These are phyloP conservation scores for Perca flavescens DNA, from an alignment of 2,113 vertebrate species.

Conservation along the genomic window DNA sequence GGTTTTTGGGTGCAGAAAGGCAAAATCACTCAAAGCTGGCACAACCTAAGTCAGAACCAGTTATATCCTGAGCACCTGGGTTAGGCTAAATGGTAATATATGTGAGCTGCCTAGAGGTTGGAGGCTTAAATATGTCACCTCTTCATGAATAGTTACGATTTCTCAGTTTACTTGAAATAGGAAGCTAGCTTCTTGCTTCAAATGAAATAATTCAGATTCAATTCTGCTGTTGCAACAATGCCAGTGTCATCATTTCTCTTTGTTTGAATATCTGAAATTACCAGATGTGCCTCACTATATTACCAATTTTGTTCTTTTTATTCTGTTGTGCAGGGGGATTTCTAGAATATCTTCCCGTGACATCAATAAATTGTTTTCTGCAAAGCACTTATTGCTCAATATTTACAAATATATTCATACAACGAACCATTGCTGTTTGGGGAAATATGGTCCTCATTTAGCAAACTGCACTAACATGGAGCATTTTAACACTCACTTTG, in stretches of 20 bases:
- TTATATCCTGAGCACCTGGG: conserved; percentile 44
- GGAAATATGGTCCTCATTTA: not conserved
- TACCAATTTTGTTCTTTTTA: conserved; percentile 5
- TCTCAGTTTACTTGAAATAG: conserved; percentile 26
- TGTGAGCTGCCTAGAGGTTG: conserved; percentile 29
- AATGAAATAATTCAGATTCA: conserved; percentile 16
- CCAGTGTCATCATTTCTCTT: not conserved
- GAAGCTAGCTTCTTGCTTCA: not conserved
- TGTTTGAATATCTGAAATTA: conserved; percentile 2
- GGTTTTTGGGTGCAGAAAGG: conserved; percentile 31
- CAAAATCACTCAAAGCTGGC: conserved; percentile 50
- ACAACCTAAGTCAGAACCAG: conserved; percentile 40
- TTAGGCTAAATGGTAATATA: conserved; percentile 52
- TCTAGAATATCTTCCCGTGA: not conserved
- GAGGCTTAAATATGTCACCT: conserved; percentile 27
- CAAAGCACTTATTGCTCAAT: not conserved
- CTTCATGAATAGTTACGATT: conserved; percentile 36
- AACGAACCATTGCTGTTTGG: not conserved
- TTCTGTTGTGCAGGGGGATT: conserved; percentile 6
- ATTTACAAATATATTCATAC: not conserved
- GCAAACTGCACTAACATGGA: not conserved
- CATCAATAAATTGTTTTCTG: conserved; percentile 9
- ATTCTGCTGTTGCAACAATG: not conserved
- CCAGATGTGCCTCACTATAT: conserved; percentile 9
- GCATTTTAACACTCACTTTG: not conserved